Base-by-base conservation (phyloP, 1,140 invertebrate species). In the Drosophila grimshawi region DNA sequence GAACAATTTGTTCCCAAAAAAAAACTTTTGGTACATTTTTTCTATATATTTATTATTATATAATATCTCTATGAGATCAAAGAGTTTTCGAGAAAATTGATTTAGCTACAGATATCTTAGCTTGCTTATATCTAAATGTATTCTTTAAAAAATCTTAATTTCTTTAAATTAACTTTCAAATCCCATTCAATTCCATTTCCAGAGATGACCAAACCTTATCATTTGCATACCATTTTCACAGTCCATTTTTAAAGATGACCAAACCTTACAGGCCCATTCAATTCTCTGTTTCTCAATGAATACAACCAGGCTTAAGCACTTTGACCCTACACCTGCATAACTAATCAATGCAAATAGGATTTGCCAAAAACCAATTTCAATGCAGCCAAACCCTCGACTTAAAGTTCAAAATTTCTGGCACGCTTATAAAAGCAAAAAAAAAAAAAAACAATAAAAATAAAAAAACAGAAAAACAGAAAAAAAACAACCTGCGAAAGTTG, bases 401-500 rank as follows among this genome's bases (percentile, higher is more conserved):
- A 32, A 57, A 63, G 49, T 32, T 3, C 55, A 46, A 37, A 45
- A 10, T 56, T 67, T 72, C 65, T 39, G 63, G 67, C 72, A 76
- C 81, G 73, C 67, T 85, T 71, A 66, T 55, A 52, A 43, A 37
- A 7, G n/a, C 7, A 56, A 29, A 43, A 32, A 43, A n/a, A 29
- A 46, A 67, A 73, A 82, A 86, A 82, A 86, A 78, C 82, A 71
- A 19, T 19, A 19, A 19, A 1, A 19, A 19, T 19, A 19, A 19
- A 19, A 19, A 19, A 68, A 65, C 64, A 59, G 19, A 64, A 68
- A 62, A 61, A 41, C 35, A 48, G 60, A 53, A 10, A 67, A 67
- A 27, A 37, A 55, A 70, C 70, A 35, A 32, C 49, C 43, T 33
- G 60, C 56, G 46, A 33, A 68, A 43, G 45, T 33, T 33, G 64